Evolutionary conservation across 2,113 vertebrate genomes (phyloP).

Genomic region (Albula glossodonta): DNA sequence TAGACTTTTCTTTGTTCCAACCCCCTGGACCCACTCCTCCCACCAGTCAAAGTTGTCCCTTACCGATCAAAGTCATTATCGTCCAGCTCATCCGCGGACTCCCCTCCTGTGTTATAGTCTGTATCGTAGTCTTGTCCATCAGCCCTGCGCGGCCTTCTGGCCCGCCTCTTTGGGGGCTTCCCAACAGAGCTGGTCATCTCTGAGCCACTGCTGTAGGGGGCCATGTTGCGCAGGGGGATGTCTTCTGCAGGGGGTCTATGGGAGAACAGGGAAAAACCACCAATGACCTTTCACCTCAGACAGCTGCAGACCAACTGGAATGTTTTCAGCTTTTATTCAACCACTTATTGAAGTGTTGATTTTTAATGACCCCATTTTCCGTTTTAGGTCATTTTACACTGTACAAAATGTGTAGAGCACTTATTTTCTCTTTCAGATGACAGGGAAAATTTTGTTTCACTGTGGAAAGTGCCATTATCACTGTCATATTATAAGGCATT

Average conservation of each 20-base stretch:
- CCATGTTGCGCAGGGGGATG: constrained; percentile 33
- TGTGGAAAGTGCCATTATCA: no score
- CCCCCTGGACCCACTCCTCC: background rate
- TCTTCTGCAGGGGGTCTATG: constrained; percentile 31
- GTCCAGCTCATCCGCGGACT: constrained; percentile 86
- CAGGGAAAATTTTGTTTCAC: no score
- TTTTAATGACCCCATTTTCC: no score
- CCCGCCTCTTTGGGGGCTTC: constrained; percentile 60
- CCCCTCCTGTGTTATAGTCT: constrained; percentile 75
- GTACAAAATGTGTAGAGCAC: no score
- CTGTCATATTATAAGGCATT: background rate
- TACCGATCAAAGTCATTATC: constrained; percentile 82
- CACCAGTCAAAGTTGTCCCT: background rate
- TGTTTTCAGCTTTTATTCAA: background rate
- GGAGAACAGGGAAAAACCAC: background rate
- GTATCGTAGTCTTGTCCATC: constrained; percentile 74
- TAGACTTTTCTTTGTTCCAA: no score
- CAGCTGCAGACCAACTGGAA: background rate
- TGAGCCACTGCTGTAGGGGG: constrained; percentile 58
- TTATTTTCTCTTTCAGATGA: no score
- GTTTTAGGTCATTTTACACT: no score
- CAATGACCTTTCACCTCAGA: background rate
- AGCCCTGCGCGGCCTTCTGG: constrained; percentile 45
- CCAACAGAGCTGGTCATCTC: constrained; percentile 60
- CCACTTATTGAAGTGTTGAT: no score